Percentiles rank a stretch among this genome's conserved stretches.
phyloP scores from a whole-genome alignment of 2,797 vertebrate species.

The Luscinia megarhynchos region DNA sequence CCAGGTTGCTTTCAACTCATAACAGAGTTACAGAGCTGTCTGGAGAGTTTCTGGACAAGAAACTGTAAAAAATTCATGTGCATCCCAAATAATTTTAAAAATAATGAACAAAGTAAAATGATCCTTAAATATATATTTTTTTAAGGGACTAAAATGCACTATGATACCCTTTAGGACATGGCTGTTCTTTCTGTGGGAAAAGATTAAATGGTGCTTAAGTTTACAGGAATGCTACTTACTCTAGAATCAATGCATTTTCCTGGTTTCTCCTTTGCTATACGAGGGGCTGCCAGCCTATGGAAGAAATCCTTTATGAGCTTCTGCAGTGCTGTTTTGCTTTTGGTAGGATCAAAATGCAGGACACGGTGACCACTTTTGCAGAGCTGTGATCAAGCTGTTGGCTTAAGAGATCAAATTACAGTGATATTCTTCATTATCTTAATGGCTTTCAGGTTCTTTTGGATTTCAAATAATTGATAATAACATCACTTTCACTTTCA shows the following conservation, averaged over 20 bases:
- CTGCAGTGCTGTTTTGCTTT: background rate
- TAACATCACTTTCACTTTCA: background rate
- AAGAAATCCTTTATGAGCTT: background rate
- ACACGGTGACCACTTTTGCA: background rate
- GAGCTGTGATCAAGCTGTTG: background rate
- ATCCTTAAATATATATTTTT: background rate
- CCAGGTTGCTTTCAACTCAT: background rate
- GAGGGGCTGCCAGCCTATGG: background rate
- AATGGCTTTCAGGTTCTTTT: background rate
- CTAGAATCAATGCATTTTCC: background rate
- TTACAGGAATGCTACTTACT: background rate
- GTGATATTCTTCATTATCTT: background rate
- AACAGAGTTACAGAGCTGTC: background rate
- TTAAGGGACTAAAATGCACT: background rate
- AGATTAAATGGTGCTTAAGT: background rate
- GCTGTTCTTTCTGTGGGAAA: background rate
- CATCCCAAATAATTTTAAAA: background rate
- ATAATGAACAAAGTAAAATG: background rate
- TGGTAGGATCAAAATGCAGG: accelerated
- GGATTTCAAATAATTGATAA: background rate
- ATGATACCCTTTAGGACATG: background rate
- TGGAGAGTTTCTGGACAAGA: background rate
- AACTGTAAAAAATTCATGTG: background rate
- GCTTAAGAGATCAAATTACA: background rate
- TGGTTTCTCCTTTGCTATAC: background rate